Percentiles rank a stretch among this genome's conserved stretches.
phyloP scores from a whole-genome alignment of 2,888 invertebrate species.

The Scaptomyza cyrtandrae region DNA sequence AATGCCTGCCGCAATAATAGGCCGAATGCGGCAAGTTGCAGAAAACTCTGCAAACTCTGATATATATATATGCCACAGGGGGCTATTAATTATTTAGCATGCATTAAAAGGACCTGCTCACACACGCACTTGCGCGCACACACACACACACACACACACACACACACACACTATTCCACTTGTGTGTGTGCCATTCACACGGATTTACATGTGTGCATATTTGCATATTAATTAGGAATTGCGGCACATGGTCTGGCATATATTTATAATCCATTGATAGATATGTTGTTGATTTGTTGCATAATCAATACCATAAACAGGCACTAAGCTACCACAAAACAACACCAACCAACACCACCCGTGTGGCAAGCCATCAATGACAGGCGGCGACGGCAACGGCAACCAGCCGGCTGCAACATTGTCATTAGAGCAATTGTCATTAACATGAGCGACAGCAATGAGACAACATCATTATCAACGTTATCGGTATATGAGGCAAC shows the following conservation, averaged over 20 bases:
- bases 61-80: slow-evolving; percentile 11
- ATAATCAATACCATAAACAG: slow-evolving; percentile 76
- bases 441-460: slow-evolving; percentile 74
- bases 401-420: slow-evolving; percentile 57
- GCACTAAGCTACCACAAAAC: slow-evolving; percentile 49
- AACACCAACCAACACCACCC: slow-evolving; percentile 6
- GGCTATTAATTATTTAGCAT: slow-evolving; percentile 64
- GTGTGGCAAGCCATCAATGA: slow-evolving; percentile 19
- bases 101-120: slow-evolving; percentile 36
- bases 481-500: slow-evolving; percentile 36
- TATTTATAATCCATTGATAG: slow-evolving; percentile 75
- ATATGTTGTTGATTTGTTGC: slow-evolving; percentile 75
- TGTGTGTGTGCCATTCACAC: slow-evolving; percentile 35
- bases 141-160: slow-evolving; percentile 12
- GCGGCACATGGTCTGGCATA: slow-evolving; percentile 58
- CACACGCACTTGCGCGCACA: slow-evolving; percentile 13
- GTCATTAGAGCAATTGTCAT: slow-evolving; percentile 78
- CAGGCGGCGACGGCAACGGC: slow-evolving; percentile 18
- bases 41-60: slow-evolving; percentile 49
- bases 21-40: slow-evolving; percentile 34
- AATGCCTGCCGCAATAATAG: slow-evolving; percentile 34
- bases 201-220: slow-evolving; percentile 68
- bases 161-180: slow-evolving; percentile 9
- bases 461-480: slow-evolving; percentile 75
- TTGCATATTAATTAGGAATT: slow-evolving; percentile 75